Conservation (phyloP, 2,113 vertebrate genomes). For the Haemorhous mexicanus region DNA sequence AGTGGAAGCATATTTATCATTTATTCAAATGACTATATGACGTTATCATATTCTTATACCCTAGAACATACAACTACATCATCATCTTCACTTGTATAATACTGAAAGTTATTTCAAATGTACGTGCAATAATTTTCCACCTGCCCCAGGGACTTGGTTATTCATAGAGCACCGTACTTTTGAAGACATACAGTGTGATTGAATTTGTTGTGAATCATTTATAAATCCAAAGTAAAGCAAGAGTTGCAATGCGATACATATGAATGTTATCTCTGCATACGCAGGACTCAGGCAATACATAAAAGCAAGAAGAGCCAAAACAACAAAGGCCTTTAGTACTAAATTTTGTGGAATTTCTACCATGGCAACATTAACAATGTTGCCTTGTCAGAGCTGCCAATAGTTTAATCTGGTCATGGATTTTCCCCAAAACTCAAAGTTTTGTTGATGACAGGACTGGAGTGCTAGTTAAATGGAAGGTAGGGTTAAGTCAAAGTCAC, state of each 20-base stretch:
- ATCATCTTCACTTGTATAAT: not conserved
- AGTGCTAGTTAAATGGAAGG: not conserved
- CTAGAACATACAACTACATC: not conserved
- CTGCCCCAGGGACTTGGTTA: constrained; percentile 6
- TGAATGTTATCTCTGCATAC: not conserved
- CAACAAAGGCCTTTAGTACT: not conserved
- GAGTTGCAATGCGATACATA: not conserved
- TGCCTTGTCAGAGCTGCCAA: not conserved
- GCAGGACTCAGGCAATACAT: not conserved
- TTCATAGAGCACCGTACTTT: constrained; percentile 23
- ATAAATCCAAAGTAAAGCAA: constrained; percentile 60
- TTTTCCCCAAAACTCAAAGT: not conserved
- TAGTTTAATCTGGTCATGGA: not conserved
- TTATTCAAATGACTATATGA: not conserved
- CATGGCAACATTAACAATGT: not conserved
- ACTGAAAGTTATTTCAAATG: constrained; percentile 28
- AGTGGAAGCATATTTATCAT: not conserved
- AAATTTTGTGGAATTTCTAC: not conserved
- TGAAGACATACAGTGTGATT: constrained; percentile 25
- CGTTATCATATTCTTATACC: not conserved
- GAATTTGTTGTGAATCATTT: constrained; percentile 58
- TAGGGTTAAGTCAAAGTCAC: not conserved
- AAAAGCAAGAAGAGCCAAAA: not conserved
- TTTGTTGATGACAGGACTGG: not conserved
- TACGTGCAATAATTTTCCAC: not conserved